Evolutionary conservation across 2,797 vertebrate genomes (phyloP).

Genomic region (Poecilia gillii): DNA sequence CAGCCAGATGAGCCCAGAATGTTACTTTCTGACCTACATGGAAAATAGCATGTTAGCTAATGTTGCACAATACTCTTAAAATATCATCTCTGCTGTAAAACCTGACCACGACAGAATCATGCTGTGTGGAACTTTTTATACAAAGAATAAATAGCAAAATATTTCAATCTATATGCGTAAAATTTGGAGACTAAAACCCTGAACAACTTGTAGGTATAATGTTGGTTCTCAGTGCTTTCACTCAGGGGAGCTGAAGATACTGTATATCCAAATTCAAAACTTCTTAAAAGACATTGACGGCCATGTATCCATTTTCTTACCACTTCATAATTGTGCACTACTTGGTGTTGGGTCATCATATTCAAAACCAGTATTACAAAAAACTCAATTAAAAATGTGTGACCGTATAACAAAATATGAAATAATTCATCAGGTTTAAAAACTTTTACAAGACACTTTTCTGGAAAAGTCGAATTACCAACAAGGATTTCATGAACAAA

Average conservation of each 20-base stretch:
- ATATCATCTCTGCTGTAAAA: neutral
- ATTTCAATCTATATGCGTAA: neutral
- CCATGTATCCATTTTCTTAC: neutral
- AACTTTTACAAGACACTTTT: neutral
- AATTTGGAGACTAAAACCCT: neutral
- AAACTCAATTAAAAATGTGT: neutral
- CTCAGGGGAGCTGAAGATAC: neutral
- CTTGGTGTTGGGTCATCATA: neutral
- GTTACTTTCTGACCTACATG: neutral
- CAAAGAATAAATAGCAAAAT: neutral
- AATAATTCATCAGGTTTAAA: neutral
- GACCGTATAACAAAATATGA: neutral
- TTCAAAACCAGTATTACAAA: neutral
- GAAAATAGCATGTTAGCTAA: neutral
- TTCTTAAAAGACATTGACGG: neutral
- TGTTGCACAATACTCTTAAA: neutral
- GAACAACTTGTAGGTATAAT: neutral
- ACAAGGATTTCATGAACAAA: neutral
- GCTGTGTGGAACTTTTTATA: neutral
- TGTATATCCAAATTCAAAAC: neutral
- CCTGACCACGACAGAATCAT: neutral
- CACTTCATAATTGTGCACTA: neutral
- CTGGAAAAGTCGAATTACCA: neutral
- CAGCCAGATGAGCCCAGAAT: neutral
- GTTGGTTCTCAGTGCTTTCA: neutral